These are phyloP conservation scores for Sminthurinus aureus DNA, from an alignment of 2,888 invertebrate species.

Conservation along the genomic window DNA sequence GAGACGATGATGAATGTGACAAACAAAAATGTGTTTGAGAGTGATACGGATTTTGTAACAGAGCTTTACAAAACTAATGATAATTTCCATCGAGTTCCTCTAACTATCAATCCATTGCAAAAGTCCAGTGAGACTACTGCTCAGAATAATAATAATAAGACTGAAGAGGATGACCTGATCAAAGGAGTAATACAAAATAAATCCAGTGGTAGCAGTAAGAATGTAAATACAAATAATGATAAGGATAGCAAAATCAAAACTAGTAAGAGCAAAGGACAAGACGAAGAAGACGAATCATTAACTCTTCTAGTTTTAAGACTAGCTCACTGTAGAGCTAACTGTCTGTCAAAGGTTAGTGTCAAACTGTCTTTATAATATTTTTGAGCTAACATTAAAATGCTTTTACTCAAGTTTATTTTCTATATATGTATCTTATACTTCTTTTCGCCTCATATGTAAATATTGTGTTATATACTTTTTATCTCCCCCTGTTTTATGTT, in stretches of 20 bases:
- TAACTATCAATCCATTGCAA: constrained; percentile 25
- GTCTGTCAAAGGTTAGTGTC: constrained; percentile 35
- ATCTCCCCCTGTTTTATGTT: not conserved
- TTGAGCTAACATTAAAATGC: not conserved
- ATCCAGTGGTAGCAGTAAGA: not conserved
- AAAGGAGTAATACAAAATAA: not conserved
- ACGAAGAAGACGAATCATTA: constrained; percentile 38
- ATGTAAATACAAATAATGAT: not conserved
- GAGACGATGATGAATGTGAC: constrained; percentile 27
- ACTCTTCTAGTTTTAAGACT: constrained; percentile 39
- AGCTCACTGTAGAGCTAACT: constrained; percentile 44
- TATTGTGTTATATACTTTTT: not conserved
- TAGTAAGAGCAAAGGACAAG: not conserved
- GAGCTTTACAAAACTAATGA: constrained; percentile 17
- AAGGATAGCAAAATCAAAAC: not conserved
- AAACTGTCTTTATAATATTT: not conserved
- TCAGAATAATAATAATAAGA: constrained; percentile 7
- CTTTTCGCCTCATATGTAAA: not conserved
- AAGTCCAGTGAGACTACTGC: constrained; percentile 23
- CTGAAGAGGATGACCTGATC: not conserved
- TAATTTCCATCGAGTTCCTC: constrained; percentile 23
- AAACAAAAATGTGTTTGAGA: not conserved
- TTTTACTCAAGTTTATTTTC: not conserved
- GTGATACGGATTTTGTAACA: not conserved
- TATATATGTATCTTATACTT: not conserved